Percentiles rank a stretch among this genome's conserved stretches.
phyloP scores from a whole-genome alignment of 2,113 vertebrate species.

The Ammospiza caudacuta region DNA sequence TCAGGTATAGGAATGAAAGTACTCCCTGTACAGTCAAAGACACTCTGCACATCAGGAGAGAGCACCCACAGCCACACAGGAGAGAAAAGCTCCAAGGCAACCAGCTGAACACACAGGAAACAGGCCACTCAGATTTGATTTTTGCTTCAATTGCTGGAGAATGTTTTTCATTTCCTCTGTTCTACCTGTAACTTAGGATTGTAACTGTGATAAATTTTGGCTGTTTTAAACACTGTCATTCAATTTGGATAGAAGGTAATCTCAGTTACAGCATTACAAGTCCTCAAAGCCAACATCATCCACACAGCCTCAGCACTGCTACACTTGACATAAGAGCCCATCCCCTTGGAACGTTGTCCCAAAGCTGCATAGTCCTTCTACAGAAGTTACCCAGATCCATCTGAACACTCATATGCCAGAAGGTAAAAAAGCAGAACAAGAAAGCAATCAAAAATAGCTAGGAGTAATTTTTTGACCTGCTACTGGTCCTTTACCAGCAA shows the following conservation, averaged over 20 bases:
- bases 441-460: not conserved
- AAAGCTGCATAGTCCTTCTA: not conserved
- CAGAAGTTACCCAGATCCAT: not conserved
- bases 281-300: not conserved
- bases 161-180: not conserved
- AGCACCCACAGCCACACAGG: not conserved
- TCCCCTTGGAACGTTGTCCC: not conserved
- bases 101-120: not conserved
- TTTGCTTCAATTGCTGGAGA: not conserved
- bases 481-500: not conserved
- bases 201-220: not conserved
- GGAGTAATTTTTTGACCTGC: not conserved
- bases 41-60: not conserved
- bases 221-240: not conserved
- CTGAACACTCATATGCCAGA: not conserved
- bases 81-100: not conserved
- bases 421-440: not conserved
- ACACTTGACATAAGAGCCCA: not conserved
- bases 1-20: not conserved
- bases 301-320: not conserved
- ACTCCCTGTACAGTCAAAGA: not conserved
- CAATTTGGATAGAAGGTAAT: not conserved
- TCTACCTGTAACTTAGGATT: not conserved
- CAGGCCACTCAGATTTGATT: not conserved
- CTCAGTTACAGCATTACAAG: not conserved